Conservation (phyloP, 2,888 invertebrate species). For the Podabrus alpinus region DNA sequence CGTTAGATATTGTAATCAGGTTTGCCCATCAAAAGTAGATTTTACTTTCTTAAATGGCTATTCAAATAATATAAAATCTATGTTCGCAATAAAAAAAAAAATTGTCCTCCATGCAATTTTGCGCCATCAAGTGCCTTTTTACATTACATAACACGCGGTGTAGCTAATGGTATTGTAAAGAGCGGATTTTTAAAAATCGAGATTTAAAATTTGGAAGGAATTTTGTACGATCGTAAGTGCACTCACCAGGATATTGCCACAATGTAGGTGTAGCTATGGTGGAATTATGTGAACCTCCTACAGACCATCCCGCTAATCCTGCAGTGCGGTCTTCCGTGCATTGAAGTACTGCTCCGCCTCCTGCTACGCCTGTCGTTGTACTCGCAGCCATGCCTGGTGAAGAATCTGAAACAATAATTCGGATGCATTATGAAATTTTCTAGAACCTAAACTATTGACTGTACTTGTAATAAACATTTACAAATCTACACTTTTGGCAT, state of each 20-base stretch:
- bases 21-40: too few relatives aligned
- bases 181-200: not conserved
- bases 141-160: not conserved
- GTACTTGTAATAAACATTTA: not conserved
- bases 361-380: slow-evolving; percentile 67
- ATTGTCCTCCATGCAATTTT: not conserved
- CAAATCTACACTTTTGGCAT: not conserved
- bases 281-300: slow-evolving; percentile 60
- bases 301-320: slow-evolving; percentile 58
- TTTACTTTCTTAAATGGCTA: too few relatives aligned
- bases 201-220: not conserved
- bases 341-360: slow-evolving; percentile 63
- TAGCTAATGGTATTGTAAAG: not conserved
- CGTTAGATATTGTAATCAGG: not conserved
- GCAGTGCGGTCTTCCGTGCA: slow-evolving; percentile 67
- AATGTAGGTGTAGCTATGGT: slow-evolving; percentile 70
- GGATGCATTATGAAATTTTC: not conserved
- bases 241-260: slow-evolving; percentile 82
- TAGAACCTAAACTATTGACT: not conserved
- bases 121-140: not conserved
- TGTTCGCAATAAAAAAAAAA: too few relatives aligned
- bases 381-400: slow-evolving; percentile 66
- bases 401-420: slow-evolving; percentile 48
- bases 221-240: slow-evolving; percentile 26
- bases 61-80: too few relatives aligned